Percentiles rank a stretch among this genome's conserved stretches.
Conservation (phyloP, 2,113 vertebrate species). For the Pimephales promelas region DNA sequence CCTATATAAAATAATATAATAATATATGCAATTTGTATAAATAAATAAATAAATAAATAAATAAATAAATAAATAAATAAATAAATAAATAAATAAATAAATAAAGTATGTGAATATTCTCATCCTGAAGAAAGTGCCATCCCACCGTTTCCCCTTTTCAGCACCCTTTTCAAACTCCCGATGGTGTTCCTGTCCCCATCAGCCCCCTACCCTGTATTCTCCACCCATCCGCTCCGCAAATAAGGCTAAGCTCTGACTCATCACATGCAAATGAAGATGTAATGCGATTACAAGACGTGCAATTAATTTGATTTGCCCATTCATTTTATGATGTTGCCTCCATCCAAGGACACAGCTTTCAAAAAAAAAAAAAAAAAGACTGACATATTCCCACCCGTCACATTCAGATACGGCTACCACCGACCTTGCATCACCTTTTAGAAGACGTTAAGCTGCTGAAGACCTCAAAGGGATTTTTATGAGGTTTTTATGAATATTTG, state of each 20-base stretch:
- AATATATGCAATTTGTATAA: no score
- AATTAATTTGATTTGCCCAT: conserved; percentile 79
- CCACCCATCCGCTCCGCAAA: conserved; percentile 34
- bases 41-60: not conserved
- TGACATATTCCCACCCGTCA: not conserved
- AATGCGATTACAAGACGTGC: conserved; percentile 79
- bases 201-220: conserved; percentile 48
- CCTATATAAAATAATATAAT: no score
- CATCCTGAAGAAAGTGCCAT: not conserved
- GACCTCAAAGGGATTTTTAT: not conserved
- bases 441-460: not conserved
- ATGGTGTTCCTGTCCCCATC: conserved; percentile 47
- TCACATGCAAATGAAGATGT: conserved; percentile 77
- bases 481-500: not conserved
- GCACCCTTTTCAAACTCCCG: not conserved
- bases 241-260: conserved; percentile 77
- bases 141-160: not conserved
- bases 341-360: conserved; percentile 69
- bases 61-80: not conserved
- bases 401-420: not conserved
- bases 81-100: not conserved
- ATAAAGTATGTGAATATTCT: not conserved
- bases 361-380: conserved; percentile 23
- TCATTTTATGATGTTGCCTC: conserved; percentile 71
- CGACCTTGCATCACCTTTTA: conserved; percentile 13